Evolutionary conservation across 2,797 vertebrate genomes (phyloP).

Genomic region (Enteromius paludinosus): DNA sequence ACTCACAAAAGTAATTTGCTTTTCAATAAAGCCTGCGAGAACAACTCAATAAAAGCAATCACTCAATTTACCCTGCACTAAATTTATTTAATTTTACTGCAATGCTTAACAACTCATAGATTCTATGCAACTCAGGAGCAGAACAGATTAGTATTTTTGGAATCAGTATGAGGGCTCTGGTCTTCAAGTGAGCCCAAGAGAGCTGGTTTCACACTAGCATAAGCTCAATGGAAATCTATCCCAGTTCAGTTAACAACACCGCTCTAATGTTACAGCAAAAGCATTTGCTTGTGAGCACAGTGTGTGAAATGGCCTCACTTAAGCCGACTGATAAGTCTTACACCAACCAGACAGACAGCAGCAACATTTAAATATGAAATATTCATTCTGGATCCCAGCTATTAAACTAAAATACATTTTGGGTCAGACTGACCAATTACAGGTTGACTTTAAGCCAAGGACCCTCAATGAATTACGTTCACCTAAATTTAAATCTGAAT

Average conservation of each 20-base stretch:
- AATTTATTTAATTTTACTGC: constrained; percentile 18
- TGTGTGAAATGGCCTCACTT: constrained; percentile 39
- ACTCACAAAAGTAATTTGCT: not conserved
- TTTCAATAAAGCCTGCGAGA: not conserved
- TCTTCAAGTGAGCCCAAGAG: constrained; percentile 32
- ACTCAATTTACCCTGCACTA: not conserved
- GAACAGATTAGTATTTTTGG: constrained; percentile 21
- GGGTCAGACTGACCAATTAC: constrained; percentile 33
- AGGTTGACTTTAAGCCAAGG: constrained; percentile 27
- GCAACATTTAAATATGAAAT: constrained; percentile 32
- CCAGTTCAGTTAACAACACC: constrained; percentile 26
- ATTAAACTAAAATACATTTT: constrained; percentile 39
- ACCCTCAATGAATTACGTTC: constrained; percentile 24
- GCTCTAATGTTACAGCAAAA: constrained; percentile 12
- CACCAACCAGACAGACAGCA: constrained; percentile 17
- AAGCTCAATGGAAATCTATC: constrained; percentile 16
- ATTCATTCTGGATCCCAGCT: constrained; percentile 27
- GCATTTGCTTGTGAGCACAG: constrained; percentile 12
- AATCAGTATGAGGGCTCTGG: constrained; percentile 3
- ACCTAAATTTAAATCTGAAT: constrained; percentile 37
- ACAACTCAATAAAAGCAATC: not conserved
- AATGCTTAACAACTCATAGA: constrained; percentile 31
- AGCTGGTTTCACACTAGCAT: constrained; percentile 20
- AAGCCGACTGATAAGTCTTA: constrained; percentile 26
- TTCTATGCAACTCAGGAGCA: constrained; percentile 41